Evolutionary conservation across 2,888 invertebrate species (phyloP), one percentile per base, ranked within the genome.

Genomic region (Blera fallax): DNA sequence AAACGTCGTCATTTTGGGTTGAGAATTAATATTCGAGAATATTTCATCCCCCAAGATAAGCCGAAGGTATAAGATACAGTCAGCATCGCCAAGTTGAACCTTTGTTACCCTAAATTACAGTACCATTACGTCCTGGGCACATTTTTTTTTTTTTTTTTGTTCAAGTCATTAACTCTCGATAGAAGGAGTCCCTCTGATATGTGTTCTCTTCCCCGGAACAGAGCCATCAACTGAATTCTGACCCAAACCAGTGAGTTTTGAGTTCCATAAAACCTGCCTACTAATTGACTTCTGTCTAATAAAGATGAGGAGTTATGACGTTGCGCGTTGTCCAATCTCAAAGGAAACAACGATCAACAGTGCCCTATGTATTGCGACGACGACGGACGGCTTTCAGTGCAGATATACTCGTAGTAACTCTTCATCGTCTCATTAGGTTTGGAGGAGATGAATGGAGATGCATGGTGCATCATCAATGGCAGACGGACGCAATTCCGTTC

Each of bases 201-300:
- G 73, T 65, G 50, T 40, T 40, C 40, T 40, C 43, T 58, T 67
- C 8, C 14, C 24, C 40, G 10, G 34, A 16, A 56, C 50, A 60
- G 52, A 62, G 2, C 58, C 34, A 40, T 34, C 43, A 54, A 37
- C 65, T 69, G 67, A 27, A 70, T 76, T 70, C 64, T 24, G 48
- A 45, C 56, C 62, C 50, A 43, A 18, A 7, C 56, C 34, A 62
- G 14, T n/a, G 56, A 73, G 73, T 50, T 73, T 40, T 32, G 52
- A 24, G 48, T 74, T 74, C 21, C 69, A 72, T 58, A 72, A 85
- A 80, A 60, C 76, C 70, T 76, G 80, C 85, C 85, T 80, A 85
- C 80, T 85, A 85, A 85, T 85, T 85, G 85, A 85, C 80, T 85
- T 80, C 52, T 80, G 80, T 85, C 85, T 85, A 80, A 85, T 85